Evolutionary conservation across 2,113 vertebrate species (phyloP), one percentile per base, ranked within the genome.

Genomic region (Hippocampus mohnikei): DNA sequence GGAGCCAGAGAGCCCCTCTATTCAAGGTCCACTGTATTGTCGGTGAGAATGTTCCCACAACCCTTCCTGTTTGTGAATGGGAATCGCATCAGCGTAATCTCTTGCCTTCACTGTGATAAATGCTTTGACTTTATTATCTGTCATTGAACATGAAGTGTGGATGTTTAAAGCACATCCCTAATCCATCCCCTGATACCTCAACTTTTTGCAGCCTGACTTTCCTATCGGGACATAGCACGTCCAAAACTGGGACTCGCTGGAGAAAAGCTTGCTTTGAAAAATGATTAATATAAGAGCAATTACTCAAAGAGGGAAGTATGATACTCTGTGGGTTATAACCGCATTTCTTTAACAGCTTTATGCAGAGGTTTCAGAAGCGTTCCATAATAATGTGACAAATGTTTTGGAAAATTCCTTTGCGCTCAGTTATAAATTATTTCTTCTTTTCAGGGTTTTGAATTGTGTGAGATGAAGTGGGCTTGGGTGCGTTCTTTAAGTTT

Each of bases 101-200:
- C 62, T 76, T 79, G 67, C 77, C 80, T 85, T 77, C 72, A 53
- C 75, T 72, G 41, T 70, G 75, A 83, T 67, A 85, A 86, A 83
- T 72, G 78, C 74, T 76, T 71, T 66, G 72, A 67, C 81, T 78
- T 81, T 55, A 82, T 76, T 67, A 75, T 72, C 67, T 66, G 64
- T 63, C 77, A 67, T 72, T 25, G 37, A 69, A 42, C 58, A 64
- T 64, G 46, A 76, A 78, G 61, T 60, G 55, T 65, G 16, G 64
- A 62, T 66, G 75, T 85, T 77, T 79, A 65, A 80, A 87, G 74
- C 75, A 68, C 60, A 74, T 72, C 72, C 70, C 66, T 64, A 73
- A 81, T 74, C 67, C 41, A 27, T 75, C 52, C 66, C 63, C 71
- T 67, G 77, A 74, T 78, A 71, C 70, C 56, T 67, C 71, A 20